Base-by-base conservation (phyloP, 2,797 vertebrate genomes). In the Coendou prehensilis region DNA sequence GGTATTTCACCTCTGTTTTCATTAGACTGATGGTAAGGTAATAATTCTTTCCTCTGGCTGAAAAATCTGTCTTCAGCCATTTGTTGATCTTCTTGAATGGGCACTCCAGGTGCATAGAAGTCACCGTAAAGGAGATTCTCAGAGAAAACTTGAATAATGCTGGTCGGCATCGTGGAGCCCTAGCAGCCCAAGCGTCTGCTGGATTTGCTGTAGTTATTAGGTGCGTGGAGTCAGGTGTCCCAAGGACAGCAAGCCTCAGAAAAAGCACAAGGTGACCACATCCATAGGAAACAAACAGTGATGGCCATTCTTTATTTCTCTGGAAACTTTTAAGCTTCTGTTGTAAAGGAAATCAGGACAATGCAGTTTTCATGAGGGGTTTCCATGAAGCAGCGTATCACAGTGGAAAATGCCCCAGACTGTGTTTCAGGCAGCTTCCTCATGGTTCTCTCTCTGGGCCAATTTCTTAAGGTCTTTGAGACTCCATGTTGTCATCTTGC, bases 1-100 rank as follows among this genome's bases (percentile, higher is more conserved):
- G 94, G 73, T 97, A 93, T 97, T 98, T 98, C 95, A 93, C 92
- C 95, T 98, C 75, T 67, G 67, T 98, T 98, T 98, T 97, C 96
- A 97, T 92, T 97, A 89, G 69, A 89, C 97, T 97, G 94, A 95
- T 97, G 96, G 93, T 97, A 95, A 98, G 97, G 96, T 97, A 98
- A 97, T 98, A 98, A 96, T 96, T 98, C 97, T 98, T 97, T 97
- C 10, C 5, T 94, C 94, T 97, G 95, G 47, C 94, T 97, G 63
- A 94, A 83, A 97, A 96, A 96, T 93, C 84, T 98, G 82, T 95
- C 93, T 93, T 92, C 93, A 79, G 89, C 92, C 18, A 23, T 97
- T 98, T 98, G 91, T 93, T 95, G 89, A 91, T 97, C 94, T 52
- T 95, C 82, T 94, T 30, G 47, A 89, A 95, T 5, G 10, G 71